Evolutionary conservation across 2,888 invertebrate genomes (phyloP), one percentile per base, ranked within the genome.

Genomic region (Xanthorhoe spadicearia): DNA sequence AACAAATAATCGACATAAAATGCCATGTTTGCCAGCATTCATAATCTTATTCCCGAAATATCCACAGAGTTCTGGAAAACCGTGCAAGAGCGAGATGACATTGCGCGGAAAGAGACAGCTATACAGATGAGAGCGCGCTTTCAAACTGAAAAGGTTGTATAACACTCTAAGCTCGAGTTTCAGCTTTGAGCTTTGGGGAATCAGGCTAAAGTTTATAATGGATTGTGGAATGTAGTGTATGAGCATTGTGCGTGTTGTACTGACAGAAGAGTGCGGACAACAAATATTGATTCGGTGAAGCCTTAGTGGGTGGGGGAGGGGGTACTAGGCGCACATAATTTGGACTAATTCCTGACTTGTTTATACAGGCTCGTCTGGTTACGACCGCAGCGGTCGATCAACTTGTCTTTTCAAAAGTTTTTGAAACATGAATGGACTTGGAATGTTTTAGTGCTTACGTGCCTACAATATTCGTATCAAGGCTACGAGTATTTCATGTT

Each of bases 221-320:
- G 61, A 1, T 0, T 0, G 0, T 70, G 76, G 18, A 65, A 76
- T 78, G 58, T 17, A 60, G 74, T 83, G 81, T 87, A 86, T 87
- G 87, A 85, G 87, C 82, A 87, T 87, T 88, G 88, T 92, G 92
- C 92, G 92, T 93, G 91, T 89, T 87, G 85, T 92, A 92, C 88
- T 88, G 91, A 88, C 88, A 92, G 93, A 93, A 92, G 92, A 93
- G 93, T 91, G 84, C 92, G 90, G 91, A 93, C 93, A 89, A 93
- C 93, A 93, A 93, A 93, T 93, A 93, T 93, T 93, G 93, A 93
- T 93, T 93, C 91, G 92, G 84, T 78, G 82, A 80, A 83, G 84
- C 87, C 87, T 84, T 70, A 76, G 74, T 32, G 80, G 80, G 80
- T 57, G 77, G 82, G 78, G 64, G 70, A 64, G 68, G 74, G 74